Base-by-base conservation (phyloP, 2,888 invertebrate species). In the Catocala nupta region DNA sequence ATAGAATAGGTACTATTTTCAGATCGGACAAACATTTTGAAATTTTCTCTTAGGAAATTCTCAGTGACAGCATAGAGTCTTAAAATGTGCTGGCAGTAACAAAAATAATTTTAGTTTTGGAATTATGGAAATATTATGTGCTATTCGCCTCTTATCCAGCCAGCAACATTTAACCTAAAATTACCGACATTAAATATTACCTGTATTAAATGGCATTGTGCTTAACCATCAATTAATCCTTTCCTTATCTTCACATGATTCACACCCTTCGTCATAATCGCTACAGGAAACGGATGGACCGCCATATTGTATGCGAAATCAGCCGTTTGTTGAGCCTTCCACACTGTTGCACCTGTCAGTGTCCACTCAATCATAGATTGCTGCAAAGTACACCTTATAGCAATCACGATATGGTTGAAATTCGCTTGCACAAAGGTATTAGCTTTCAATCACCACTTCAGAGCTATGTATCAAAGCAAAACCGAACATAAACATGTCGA, bases 291-390 rank as follows among this genome's bases (percentile, higher is more conserved):
- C 91, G 91, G 91, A 91, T 90, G 88, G 88, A 87, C 89, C 88
- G 87, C 91, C 92, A 91, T 92, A 91, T 88, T 92, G 91, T 89
- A 86, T 86, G 87, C 84, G 88, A 90, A 90, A 91, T 91, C 92
- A 88, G 88, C 90, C 77, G 77, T 72, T 91, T 90, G 92, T 91
- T 86, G 86, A 85, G 85, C 90, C 87, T 92, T 92, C 91, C 91
- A 89, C 92, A 83, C 92, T 88, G 91, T 84, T 89, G 91, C 92
- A 90, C 90, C 90, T 85, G 83, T 73, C 76, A 71, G 76, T 73
- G 73, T 64, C 77, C 73, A 73, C 73, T 70, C 64, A 69, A 48
- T 49, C 54, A 33, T 45, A 16, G 34, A 36, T 6, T 59, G 49
- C 36, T 34, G 9, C 1, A 63, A 59, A 66, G 55, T 55, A 39